phyloP scores from a whole-genome alignment of 2,113 vertebrate species.

The Edolisoma coerulescens region DNA sequence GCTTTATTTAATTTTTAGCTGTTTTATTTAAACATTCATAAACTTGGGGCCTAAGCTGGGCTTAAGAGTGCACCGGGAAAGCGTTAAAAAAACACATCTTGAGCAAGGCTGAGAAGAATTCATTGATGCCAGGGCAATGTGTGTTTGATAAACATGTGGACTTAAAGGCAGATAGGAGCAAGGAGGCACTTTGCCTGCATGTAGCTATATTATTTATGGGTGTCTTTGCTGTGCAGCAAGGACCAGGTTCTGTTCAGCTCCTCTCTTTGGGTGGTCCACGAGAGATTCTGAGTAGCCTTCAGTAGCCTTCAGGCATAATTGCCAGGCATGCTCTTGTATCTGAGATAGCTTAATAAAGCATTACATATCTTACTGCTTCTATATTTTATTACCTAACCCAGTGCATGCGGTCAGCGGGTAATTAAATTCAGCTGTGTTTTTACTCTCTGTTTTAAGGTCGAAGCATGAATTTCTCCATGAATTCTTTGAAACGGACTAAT shows the following conservation, averaged over 20 bases:
- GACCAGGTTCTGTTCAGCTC: constrained; percentile 66
- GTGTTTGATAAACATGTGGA: constrained; percentile 63
- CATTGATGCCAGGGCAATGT: constrained; percentile 55
- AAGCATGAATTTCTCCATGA: constrained; percentile 79
- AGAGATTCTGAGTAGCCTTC: constrained; percentile 89
- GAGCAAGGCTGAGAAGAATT: constrained; percentile 46
- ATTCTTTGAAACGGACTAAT: constrained; percentile 87
- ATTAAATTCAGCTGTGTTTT: constrained; percentile 99
- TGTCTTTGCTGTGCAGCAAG: constrained; percentile 51
- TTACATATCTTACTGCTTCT: constrained; percentile 92
- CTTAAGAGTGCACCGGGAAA: constrained; percentile 28
- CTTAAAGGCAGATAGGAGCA: constrained; percentile 57
- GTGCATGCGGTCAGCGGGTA: constrained; percentile 92
- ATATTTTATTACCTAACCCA: constrained; percentile 89
- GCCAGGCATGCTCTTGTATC: constrained; percentile 86
- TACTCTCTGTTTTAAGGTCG: constrained; percentile 81
- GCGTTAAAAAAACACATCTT: constrained; percentile 23
- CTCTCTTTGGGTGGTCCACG: constrained; percentile 91
- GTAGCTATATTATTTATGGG: constrained; percentile 65
- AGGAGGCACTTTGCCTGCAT: constrained; percentile 36
- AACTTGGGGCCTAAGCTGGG: background rate
- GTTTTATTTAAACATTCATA: constrained; percentile 45
- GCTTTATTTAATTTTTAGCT: constrained; percentile 53
- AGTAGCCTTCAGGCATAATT: constrained; percentile 90
- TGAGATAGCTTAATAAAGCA: constrained; percentile 97